These are phyloP conservation scores for Monodelphis domestica DNA, from an alignment of 2,797 vertebrate species.

Conservation along the genomic window DNA sequence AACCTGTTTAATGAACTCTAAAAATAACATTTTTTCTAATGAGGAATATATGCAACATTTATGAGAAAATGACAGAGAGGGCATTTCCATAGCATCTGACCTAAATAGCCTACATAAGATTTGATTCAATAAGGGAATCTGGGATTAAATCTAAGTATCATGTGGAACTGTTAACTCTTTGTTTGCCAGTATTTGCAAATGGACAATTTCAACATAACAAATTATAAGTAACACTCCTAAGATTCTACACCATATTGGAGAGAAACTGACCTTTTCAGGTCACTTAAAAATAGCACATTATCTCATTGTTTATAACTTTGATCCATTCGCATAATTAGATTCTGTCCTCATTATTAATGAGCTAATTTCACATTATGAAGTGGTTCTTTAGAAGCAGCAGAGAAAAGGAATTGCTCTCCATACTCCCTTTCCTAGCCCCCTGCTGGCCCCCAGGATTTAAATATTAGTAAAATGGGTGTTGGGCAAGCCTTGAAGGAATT, in stretches of 20 bases:
- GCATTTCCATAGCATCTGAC: conserved; percentile 58
- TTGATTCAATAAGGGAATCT: conserved; percentile 74
- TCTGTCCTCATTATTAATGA: neutral
- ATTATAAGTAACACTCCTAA: conserved; percentile 16
- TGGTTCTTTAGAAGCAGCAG: conserved; percentile 4
- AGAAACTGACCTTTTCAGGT: neutral
- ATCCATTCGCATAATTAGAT: neutral
- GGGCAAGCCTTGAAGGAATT: neutral
- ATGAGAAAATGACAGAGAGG: conserved; percentile 72
- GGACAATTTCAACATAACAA: conserved; percentile 6
- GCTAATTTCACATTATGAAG: conserved; percentile 44
- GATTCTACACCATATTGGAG: conserved; percentile 17
- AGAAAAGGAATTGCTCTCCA: neutral
- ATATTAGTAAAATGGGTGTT: neutral
- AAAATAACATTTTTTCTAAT: conserved; percentile 77
- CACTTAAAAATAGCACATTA: conserved; percentile 5
- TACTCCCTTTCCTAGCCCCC: neutral
- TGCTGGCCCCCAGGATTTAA: neutral
- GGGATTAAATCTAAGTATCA: conserved; percentile 56
- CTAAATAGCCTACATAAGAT: conserved; percentile 66
- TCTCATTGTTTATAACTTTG: neutral
- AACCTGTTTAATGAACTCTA: conserved; percentile 78
- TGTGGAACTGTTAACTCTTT: conserved; percentile 45
- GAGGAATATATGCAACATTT: conserved; percentile 58
- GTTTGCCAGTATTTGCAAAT: neutral